phyloP scores from a whole-genome alignment of 2,888 invertebrate genomes.

The Patella pellucida region DNA sequence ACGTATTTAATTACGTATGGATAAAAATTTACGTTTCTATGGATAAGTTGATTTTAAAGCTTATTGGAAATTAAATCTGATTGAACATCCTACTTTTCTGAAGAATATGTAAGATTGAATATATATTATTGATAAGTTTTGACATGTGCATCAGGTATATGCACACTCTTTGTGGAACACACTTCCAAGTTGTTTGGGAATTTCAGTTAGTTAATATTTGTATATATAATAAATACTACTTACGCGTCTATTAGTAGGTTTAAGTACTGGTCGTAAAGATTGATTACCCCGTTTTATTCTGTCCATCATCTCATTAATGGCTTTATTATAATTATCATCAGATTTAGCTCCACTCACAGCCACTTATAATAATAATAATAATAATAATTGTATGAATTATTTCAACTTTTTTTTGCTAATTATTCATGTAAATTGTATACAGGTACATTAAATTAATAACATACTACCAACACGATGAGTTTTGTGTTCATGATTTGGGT shows the following conservation, averaged over 20 bases:
- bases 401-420: too few species aligned
- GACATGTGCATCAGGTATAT: background rate
- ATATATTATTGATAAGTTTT: background rate
- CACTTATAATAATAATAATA: conserved; percentile 30
- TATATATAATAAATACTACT: conserved; percentile 21
- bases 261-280: conserved; percentile 34
- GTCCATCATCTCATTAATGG: conserved; percentile 57
- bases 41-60: too few species aligned
- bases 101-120: too few species aligned
- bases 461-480: too few species aligned
- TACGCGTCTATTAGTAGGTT: conserved; percentile 36
- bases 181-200: background rate
- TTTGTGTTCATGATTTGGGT: too few species aligned
- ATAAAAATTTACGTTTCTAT: too few species aligned
- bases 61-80: too few species aligned
- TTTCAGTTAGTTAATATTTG: background rate
- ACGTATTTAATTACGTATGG: too few species aligned
- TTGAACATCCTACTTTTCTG: too few species aligned
- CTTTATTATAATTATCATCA: conserved; percentile 45
- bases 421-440: too few species aligned
- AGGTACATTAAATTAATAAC: too few species aligned
- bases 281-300: conserved; percentile 46
- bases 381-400: too few species aligned
- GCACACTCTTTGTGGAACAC: background rate
- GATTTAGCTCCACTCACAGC: conserved; percentile 36